These are phyloP conservation scores for Cheilosia grossa DNA, from an alignment of 2,888 invertebrate species.

Conservation along the genomic window DNA sequence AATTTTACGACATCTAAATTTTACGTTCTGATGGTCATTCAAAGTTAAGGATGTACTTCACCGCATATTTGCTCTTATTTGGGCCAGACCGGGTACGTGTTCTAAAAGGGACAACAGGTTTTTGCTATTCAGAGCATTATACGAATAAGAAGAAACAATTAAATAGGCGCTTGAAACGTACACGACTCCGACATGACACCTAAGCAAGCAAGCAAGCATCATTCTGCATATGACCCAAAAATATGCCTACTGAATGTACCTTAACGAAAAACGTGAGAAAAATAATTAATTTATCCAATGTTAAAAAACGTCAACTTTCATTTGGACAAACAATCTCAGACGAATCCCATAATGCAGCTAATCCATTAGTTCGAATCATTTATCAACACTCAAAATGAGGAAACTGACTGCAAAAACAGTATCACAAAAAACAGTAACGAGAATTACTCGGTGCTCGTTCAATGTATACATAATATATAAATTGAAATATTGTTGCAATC, in stretches of 20 bases:
- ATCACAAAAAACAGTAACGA: background rate
- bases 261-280: background rate
- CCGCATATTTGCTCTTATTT: too few species aligned
- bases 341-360: background rate
- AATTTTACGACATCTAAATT: too few species aligned
- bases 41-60: too few species aligned
- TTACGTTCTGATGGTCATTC: too few species aligned
- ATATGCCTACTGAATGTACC: background rate
- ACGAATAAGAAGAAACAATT: background rate
- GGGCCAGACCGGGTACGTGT: background rate
- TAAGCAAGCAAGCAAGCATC: background rate
- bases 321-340: background rate
- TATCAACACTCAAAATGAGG: background rate
- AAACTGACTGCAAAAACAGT: background rate
- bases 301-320: background rate
- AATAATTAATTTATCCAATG: background rate
- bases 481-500: conserved; percentile 13
- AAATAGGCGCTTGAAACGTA: background rate
- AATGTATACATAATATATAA: background rate
- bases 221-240: background rate
- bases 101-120: background rate
- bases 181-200: background rate
- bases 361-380: background rate
- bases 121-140: background rate
- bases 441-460: background rate